Evolutionary conservation across 2,797 vertebrate species (phyloP).

Genomic region (Telmatherina bonti): DNA sequence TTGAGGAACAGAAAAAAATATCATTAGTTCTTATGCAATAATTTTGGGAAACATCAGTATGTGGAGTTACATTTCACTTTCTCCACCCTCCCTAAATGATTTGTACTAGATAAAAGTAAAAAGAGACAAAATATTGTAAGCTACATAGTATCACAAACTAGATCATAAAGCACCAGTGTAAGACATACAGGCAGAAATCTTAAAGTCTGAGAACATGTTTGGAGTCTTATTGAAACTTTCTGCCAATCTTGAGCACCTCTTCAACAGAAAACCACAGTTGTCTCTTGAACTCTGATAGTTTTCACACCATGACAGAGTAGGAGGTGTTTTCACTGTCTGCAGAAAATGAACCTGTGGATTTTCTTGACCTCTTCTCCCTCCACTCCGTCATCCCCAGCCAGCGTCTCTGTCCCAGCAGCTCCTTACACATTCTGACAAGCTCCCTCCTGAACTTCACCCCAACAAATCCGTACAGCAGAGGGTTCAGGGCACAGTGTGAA

Average conservation of each 20-base stretch:
- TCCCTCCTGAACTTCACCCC: slow-evolving; percentile 88
- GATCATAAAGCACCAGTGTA: slow-evolving; percentile 25
- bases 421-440: slow-evolving; percentile 78
- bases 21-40: background rate
- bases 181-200: background rate
- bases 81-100: background rate
- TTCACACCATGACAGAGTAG: slow-evolving; percentile 81
- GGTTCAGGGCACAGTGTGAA: slow-evolving; percentile 87
- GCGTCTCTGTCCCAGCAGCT: slow-evolving; percentile 64
- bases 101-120: background rate
- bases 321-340: slow-evolving; percentile 83
- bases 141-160: slow-evolving; percentile 7
- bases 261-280: background rate
- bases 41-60: background rate
- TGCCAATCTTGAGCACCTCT: background rate
- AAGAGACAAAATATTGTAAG: slow-evolving; percentile 4
- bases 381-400: slow-evolving; percentile 55
- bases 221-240: background rate
- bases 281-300: background rate
- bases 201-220: slow-evolving; percentile 30
- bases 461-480: slow-evolving; percentile 86
- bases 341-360: slow-evolving; percentile 63
- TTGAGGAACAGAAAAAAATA: background rate
- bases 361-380: slow-evolving; percentile 56
- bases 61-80: background rate